Conservation (phyloP, 2,797 vertebrate genomes). For the Epinephelus malabaricus region DNA sequence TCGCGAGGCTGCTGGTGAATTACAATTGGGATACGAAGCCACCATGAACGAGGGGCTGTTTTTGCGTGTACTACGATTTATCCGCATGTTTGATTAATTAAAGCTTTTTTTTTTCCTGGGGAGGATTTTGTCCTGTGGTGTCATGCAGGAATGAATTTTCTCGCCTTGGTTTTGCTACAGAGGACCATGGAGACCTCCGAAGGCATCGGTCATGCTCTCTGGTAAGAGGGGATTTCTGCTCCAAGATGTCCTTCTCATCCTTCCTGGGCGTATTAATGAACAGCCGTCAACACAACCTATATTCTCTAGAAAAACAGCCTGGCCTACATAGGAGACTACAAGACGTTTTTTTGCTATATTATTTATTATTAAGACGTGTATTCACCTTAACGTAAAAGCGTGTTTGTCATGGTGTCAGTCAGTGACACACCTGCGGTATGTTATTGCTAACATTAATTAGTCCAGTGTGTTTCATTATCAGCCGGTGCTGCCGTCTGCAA, state of each 20-base stretch:
- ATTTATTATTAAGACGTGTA: not conserved
- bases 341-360: not conserved
- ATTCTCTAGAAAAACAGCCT: not conserved
- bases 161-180: constrained; percentile 48
- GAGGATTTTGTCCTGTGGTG: not conserved
- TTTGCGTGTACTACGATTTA: too few species aligned
- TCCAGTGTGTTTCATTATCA: constrained; percentile 24
- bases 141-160: constrained; percentile 50
- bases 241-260: constrained; percentile 67
- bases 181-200: constrained; percentile 75
- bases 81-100: not conserved
- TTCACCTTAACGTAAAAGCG: constrained; percentile 4
- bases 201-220: constrained; percentile 79
- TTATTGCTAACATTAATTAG: constrained; percentile 45
- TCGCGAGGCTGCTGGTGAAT: constrained; percentile 77
- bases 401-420: constrained; percentile 32
- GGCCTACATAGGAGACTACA: constrained; percentile 11
- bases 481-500: constrained; percentile 40
- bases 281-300: constrained; percentile 7
- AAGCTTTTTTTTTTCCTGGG: not conserved
- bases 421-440: constrained; percentile 69
- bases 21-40: constrained; percentile 65
- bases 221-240: constrained; percentile 71
- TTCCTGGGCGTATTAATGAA: constrained; percentile 44
- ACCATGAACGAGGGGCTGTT: constrained; percentile 36